These are phyloP conservation scores for Lordiphosa clarofinis DNA, from an alignment of 1,140 invertebrate species.

Conservation along the genomic window DNA sequence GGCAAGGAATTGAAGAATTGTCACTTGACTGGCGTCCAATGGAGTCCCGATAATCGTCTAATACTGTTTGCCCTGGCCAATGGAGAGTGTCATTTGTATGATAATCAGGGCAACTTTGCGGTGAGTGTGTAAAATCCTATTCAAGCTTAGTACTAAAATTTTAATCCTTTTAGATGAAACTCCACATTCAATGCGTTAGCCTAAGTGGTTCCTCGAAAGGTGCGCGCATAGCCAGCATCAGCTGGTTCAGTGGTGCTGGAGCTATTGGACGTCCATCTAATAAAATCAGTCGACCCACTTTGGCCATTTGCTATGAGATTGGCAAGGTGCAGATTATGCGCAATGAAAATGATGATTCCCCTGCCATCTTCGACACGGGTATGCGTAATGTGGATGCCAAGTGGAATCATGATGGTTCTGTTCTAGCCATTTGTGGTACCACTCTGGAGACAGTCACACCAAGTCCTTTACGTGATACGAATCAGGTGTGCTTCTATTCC, in stretches of 20 bases:
- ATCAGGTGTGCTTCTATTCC: slow-evolving; percentile 95
- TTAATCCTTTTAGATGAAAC: slow-evolving; percentile 82
- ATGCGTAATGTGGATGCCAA: slow-evolving; percentile 90
- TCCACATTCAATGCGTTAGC: slow-evolving; percentile 84
- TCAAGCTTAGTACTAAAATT: background rate
- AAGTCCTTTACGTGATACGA: slow-evolving; percentile 84
- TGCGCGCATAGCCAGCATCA: slow-evolving; percentile 85
- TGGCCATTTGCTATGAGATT: slow-evolving; percentile 93
- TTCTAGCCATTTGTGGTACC: slow-evolving; percentile 91
- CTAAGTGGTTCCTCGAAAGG: slow-evolving; percentile 65
- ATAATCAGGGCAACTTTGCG: slow-evolving; percentile 91
- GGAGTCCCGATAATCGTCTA: slow-evolving; percentile 96
- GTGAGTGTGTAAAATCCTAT: slow-evolving; percentile 58
- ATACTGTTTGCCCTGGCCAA: slow-evolving; percentile 94
- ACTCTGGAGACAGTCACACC: slow-evolving; percentile 79
- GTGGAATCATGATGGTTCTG: slow-evolving; percentile 95
- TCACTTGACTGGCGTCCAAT: slow-evolving; percentile 89
- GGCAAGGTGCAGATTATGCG: slow-evolving; percentile 94
- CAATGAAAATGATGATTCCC: slow-evolving; percentile 91
- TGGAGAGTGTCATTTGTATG: slow-evolving; percentile 97
- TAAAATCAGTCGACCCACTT: slow-evolving; percentile 85
- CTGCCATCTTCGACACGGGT: slow-evolving; percentile 87
- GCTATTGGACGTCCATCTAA: slow-evolving; percentile 85
- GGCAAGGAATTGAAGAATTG: slow-evolving; percentile 96
- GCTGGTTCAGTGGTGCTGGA: slow-evolving; percentile 86